Conservation (phyloP, 2,797 vertebrate genomes). For the Mallotus villosus region DNA sequence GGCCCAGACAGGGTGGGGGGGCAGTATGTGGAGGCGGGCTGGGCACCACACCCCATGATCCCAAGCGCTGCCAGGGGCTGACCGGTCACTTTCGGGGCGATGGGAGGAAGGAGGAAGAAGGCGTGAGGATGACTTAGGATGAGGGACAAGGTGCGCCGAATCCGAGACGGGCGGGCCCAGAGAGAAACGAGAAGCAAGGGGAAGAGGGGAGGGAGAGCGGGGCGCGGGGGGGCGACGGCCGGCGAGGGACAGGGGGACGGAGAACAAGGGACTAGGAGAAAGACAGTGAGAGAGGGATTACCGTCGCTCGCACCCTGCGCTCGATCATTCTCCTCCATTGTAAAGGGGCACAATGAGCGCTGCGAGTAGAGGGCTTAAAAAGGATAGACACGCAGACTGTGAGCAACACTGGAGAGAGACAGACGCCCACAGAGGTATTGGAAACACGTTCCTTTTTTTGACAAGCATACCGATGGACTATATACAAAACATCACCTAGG, state of each 20-base stretch:
- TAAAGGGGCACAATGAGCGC: constrained; percentile 69
- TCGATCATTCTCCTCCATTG: constrained; percentile 79
- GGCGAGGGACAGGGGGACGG: not conserved
- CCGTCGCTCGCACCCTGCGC: constrained; percentile 69
- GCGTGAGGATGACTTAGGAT: not conserved
- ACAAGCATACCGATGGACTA: constrained; percentile 14
- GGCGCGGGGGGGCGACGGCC: not conserved
- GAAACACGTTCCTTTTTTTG: constrained; percentile 13
- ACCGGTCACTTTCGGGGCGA: not conserved
- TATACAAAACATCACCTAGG: constrained; percentile 7
- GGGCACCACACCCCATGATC: constrained; percentile 3
- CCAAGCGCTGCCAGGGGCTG: not conserved
- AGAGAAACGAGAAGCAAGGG: no score
- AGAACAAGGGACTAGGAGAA: not conserved
- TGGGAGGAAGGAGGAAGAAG: not conserved
- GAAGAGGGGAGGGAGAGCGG: not conserved
- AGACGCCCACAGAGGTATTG: constrained; percentile 61
- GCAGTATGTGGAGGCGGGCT: not conserved
- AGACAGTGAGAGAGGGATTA: constrained; percentile 52
- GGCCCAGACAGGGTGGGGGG: no score
- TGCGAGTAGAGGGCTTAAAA: constrained; percentile 69
- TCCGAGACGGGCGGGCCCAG: no score
- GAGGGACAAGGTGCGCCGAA: not conserved
- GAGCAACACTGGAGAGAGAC: constrained; percentile 42
- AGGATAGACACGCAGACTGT: constrained; percentile 47